These are phyloP conservation scores for Edolisoma coerulescens DNA, from an alignment of 2,113 vertebrate species.

Conservation along the genomic window DNA sequence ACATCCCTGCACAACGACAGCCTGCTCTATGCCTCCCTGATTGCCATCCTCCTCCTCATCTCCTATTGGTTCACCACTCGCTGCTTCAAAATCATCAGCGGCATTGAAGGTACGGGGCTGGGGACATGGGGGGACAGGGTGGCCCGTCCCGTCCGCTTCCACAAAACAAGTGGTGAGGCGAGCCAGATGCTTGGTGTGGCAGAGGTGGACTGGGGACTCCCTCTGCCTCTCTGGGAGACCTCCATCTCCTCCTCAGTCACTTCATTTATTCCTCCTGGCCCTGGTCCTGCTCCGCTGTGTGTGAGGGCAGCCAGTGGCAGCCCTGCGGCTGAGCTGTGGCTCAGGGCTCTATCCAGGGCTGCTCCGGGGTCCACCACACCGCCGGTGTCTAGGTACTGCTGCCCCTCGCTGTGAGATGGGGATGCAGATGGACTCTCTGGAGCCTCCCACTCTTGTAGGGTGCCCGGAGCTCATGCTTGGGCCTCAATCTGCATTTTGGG, in stretches of 20 bases:
- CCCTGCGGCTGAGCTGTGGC: rapidly evolving
- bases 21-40: slow-evolving; percentile 67
- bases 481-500: neutral
- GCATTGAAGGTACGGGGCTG: slow-evolving; percentile 53
- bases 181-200: neutral
- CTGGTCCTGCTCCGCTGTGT: neutral
- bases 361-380: rapidly evolving
- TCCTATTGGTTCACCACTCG: slow-evolving; percentile 71
- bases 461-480: neutral
- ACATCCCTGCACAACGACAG: slow-evolving; percentile 68
- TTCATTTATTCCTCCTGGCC: neutral
- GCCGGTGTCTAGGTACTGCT: rapidly evolving
- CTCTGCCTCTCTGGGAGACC: neutral
- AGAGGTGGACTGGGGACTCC: neutral
- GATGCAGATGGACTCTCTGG: neutral
- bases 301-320: neutral
- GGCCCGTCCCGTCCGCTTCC: rapidly evolving
- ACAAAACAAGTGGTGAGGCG: rapidly evolving
- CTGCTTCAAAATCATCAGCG: slow-evolving; percentile 69
- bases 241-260: neutral
- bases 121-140: neutral
- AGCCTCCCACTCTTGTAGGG: neutral
- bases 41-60: slow-evolving; percentile 66
- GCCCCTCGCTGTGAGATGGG: rapidly evolving
- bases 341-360: neutral